Base-by-base conservation (phyloP, 2,113 vertebrate genomes). In the Thalassoma bifasciatum region DNA sequence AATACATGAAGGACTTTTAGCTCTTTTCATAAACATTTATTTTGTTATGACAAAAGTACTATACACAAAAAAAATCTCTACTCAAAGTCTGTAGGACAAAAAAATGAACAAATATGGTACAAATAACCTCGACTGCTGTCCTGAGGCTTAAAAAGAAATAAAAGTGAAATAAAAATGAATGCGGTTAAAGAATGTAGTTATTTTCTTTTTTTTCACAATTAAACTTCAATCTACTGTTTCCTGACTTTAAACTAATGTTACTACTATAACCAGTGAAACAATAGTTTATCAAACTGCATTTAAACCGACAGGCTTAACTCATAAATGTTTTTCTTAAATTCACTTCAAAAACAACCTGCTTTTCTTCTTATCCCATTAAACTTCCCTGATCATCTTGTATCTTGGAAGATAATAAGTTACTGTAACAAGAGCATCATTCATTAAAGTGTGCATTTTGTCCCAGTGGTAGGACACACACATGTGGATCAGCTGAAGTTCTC, bases 41-140 rank as follows among this genome's bases (percentile, higher is more conserved):
- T 30, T 75, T 69, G 21, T 65, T 54, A 70, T 72, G 70, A 68
- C 64, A 70, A 61, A 72, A 70, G 50, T 76, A 57, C 42, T 75
- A 73, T 75, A 76, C 79, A 79, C 59, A 80, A 65, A 26, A 57
- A 49, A 69, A 17, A 61, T 19, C 51, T 10, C 71, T 75, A 66
- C 40, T 81, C 23, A 59, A 26, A 59, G 57, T 69, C 52, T 54
- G 68, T 24, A 73, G 14, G 76, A 65, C 54, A 70, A 72, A 24
- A 30, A 77, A 86, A 80, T 75, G 63, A 77, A 86, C 69, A 85
- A 58, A 57, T 81, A 59, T 78, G 53, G 72, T 68, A 83, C 62
- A 88, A 77, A 66, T 75, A 68, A 66, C 21, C 44, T 51, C 13
- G 57, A 54, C 73, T 72, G 37, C 40, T 60, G 64, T 50, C 62